Base-by-base conservation (phyloP, 2,888 invertebrate species). In the Torymus texanus region DNA sequence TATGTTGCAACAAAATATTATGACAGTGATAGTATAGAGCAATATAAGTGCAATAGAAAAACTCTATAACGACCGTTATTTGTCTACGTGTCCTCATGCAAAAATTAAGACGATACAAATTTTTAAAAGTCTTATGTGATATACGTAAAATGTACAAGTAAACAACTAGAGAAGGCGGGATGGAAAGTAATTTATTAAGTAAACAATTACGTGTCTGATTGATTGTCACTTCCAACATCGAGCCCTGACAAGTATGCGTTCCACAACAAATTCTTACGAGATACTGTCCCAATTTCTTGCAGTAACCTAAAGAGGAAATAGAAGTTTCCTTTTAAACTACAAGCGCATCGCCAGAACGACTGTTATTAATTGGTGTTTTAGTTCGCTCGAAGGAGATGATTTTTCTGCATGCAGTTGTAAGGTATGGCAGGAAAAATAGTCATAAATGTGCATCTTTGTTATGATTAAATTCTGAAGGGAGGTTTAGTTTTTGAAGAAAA, bases 151-250 rank as follows among this genome's bases (percentile, higher is more conserved):
- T 21, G 10, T 62, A 51, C 61, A 58, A 73, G 58, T 66, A 56
- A 29, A 29, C 29, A 5, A 29, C 29, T 29, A 29, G 29, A 29
- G 29, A 29, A 2, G 29, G 29, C 29, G 29, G 5, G 29, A 29
- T 3, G 29, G 5, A 29, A 29, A 29, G 56, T 75, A 79, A 29
- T 70, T 55, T 50, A 51, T 24, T 14, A 68, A 78, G 41, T 21
- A 66, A 75, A 66, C 51, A 66, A 79, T 81, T 81, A 81, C 79
- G 79, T 81, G 74, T 81, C 65, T 53, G 81, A 79, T 66, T 81
- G 79, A 70, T 74, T 70, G 66, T 71, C 79, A 79, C 81, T 74
- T 65, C 79, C 81, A 67, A 56, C 67, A 70, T 76, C 62, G 74
- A 81, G 79, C 70, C 50, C 76, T 79, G 81, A 79, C 67, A 79